A percentile compares a stretch with the other conserved stretches of the same genome.
These are phyloP conservation scores for Oedothorax gibbosus DNA, from an alignment of 1,140 invertebrate species.

Conservation along the genomic window DNA sequence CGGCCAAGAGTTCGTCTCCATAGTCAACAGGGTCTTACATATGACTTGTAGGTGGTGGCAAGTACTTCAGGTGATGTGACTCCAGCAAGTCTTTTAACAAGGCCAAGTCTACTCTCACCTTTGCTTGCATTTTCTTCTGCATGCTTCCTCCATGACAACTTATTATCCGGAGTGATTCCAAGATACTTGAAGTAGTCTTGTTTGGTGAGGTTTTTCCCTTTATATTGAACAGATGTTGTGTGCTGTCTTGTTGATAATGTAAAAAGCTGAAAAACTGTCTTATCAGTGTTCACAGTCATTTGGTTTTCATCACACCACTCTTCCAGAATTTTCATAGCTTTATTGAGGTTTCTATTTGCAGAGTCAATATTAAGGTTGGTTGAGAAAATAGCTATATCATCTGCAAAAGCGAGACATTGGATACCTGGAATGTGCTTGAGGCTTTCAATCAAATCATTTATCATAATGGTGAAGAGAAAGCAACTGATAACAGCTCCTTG, in stretches of 20 bases:
- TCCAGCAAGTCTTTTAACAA: not conserved
- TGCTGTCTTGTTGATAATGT: not conserved
- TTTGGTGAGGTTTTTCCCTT: not conserved
- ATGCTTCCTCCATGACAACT: no score
- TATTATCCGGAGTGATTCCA: not conserved
- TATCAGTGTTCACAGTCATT: constrained; percentile 8
- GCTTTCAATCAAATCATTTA: not conserved
- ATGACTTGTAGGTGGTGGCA: no score
- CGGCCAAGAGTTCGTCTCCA: no score
- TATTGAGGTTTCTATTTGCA: not conserved
- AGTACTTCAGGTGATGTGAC: no score
- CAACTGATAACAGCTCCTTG: constrained; percentile 25
- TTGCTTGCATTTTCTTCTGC: not conserved
- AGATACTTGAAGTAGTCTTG: constrained; percentile 6
- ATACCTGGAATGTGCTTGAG: not conserved
- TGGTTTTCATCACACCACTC: not conserved
- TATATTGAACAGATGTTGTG: not conserved
- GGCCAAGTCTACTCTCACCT: not conserved
- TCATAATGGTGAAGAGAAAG: constrained; percentile 29
- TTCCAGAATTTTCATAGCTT: not conserved
- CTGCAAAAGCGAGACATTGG: constrained; percentile 13
- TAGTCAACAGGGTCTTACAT: no score
- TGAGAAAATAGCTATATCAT: constrained; percentile 7
- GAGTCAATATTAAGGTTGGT: not conserved
- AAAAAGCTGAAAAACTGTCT: constrained; percentile 10